Base-by-base conservation (phyloP, 2,888 invertebrate genomes). In the Dryomyza anilis region DNA sequence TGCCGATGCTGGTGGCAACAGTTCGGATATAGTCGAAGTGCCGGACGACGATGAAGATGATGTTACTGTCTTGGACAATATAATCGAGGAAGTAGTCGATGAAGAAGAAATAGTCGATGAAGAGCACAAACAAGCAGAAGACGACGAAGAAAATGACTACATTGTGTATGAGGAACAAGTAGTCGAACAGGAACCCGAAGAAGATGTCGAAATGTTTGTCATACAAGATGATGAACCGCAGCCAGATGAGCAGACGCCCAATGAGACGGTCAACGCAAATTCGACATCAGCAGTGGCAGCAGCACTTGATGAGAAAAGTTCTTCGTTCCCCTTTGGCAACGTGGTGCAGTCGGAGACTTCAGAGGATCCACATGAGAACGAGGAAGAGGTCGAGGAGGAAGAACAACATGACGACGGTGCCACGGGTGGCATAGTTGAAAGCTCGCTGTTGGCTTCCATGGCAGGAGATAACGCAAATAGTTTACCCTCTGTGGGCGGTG, bases 391-490 rank as follows among this genome's bases (percentile, higher is more conserved):
- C 10, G 68, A 57, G 4, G 70, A 71, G 16, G 78, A 79, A 27
- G 81, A 76, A 39, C 69, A 71, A 8, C 76, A 76, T 7, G 73
- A 71, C 16, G 72, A 72, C 23, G 77, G 76, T 25, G 74, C 77
- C 8, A 75, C 74, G 29, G 73, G 74, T 23, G 76, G 76, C 39
- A 74, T 74, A 12, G 83, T 81, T 23, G 83, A 83, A 59, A 83
- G 78, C 30, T 81, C 79, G 2, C 70, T 84, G 10, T 67, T 84
- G 8, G 83, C 84, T 2, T 83, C 83, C 8, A 71, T 83, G 33
- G 83, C 78, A 4, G 83, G 83, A 0, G 83, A 84, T 62, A 84
- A 84, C 74, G 83, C 83, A 3, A 84, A 84, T 50, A 83, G 83
- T 52, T 70, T 84, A 55, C 84, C 83, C 0, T 83, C 83, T 4